These are phyloP conservation scores for Sternotherus odoratus DNA, from an alignment of 2,797 vertebrate genomes.

Conservation along the genomic window DNA sequence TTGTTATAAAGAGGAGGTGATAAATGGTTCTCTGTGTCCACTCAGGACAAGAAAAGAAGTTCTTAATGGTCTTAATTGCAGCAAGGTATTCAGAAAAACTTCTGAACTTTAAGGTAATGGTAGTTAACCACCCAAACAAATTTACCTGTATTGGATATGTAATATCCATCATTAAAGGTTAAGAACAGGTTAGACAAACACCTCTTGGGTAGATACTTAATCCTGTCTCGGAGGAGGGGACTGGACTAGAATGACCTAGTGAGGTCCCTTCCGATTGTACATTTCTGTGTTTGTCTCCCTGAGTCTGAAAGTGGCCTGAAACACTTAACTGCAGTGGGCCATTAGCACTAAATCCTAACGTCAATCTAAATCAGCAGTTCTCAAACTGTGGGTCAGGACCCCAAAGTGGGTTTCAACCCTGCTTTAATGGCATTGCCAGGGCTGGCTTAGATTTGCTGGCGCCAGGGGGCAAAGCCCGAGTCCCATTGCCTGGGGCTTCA, in stretches of 20 bases:
- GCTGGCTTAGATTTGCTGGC: too few species aligned
- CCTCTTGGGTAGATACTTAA: background rate
- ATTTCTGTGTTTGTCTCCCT: background rate
- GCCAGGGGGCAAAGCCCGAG: too few species aligned
- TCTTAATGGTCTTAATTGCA: background rate
- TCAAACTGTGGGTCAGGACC: too few species aligned
- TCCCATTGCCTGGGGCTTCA: too few species aligned
- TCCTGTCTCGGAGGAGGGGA: background rate
- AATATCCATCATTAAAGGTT: background rate
- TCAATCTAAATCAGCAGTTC: too few species aligned
- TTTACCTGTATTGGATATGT: background rate
- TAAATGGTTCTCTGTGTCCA: background rate
- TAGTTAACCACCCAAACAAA: background rate
- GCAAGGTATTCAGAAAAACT: background rate
- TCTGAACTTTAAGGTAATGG: background rate
- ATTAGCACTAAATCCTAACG: background rate
- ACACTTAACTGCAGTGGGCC: background rate
- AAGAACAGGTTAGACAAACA: background rate
- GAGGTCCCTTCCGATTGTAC: background rate
- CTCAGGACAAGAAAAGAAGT: background rate
- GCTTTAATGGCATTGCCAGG: too few species aligned
- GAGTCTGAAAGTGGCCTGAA: background rate
- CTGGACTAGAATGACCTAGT: background rate
- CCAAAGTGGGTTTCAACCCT: too few species aligned
- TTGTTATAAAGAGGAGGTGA: background rate